Evolutionary conservation across 1,140 invertebrate species (phyloP).

Genomic region (Aphelenchoides avenae): DNA sequence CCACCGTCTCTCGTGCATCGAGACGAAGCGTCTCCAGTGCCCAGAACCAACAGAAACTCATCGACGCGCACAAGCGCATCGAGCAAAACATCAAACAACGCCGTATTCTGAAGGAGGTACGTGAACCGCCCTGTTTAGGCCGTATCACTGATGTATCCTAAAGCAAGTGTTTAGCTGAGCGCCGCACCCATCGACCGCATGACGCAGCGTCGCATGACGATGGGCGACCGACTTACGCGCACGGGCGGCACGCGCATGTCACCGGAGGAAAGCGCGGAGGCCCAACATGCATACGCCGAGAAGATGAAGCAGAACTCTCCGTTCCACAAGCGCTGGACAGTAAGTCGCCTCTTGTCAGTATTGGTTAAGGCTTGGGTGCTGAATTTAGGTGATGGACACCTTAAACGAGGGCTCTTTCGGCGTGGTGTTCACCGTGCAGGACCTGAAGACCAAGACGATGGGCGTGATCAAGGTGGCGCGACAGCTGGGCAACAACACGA

Average conservation of each 20-base stretch:
- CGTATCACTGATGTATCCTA: too few species aligned
- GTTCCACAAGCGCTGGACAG: slow-evolving; percentile 36
- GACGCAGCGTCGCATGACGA: slow-evolving; percentile 16
- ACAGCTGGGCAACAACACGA: slow-evolving; percentile 24
- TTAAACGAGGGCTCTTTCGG: slow-evolving; percentile 41
- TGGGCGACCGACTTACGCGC: slow-evolving; percentile 10
- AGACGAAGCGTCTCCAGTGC: too few species aligned
- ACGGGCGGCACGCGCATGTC: slow-evolving; percentile 3
- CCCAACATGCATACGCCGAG: slow-evolving; percentile 21
- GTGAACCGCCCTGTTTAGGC: too few species aligned
- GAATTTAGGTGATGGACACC: slow-evolving; percentile 20
- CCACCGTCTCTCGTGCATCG: too few species aligned
- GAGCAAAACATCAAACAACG: too few species aligned
- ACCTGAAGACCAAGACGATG: slow-evolving; percentile 13
- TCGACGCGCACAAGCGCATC: too few species aligned
- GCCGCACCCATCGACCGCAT: too few species aligned
- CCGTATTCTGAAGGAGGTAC: too few species aligned
- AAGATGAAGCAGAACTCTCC: slow-evolving; percentile 26
- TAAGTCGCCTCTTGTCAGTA: slow-evolving; percentile 4
- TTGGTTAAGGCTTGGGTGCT: background rate
- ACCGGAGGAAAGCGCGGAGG: slow-evolving; percentile 6
- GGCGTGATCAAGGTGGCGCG: slow-evolving; percentile 36
- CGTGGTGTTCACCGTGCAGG: slow-evolving; percentile 36
- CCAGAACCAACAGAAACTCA: too few species aligned
- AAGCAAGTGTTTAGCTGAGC: too few species aligned